Evolutionary conservation across 2,797 vertebrate species (phyloP), one percentile per base, ranked within the genome.

Genomic region (Telmatherina bonti): DNA sequence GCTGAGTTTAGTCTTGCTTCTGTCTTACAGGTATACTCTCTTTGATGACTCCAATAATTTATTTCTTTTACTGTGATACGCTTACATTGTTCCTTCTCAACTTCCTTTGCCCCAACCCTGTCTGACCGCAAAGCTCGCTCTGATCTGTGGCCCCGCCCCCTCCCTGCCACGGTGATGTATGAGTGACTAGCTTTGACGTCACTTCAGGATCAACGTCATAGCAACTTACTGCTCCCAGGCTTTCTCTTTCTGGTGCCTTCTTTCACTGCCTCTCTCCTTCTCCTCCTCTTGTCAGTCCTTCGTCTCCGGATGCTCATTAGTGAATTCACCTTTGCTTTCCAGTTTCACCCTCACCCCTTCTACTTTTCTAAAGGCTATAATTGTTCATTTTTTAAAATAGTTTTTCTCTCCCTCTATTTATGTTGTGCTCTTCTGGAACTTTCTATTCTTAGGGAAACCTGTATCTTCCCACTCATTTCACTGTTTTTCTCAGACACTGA

Each of bases 181-280:
- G 84, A 88, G 83, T 78, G 88, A 85, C 74, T 84, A 54, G 66
- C 81, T 84, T 83, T 92, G 92, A 93, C 90, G 91, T 94, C 91
- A 93, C 73, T 73, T 62, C 62, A 38, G 71, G 78, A 67, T 76
- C 36, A 66, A 86, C 89, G 84, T 94, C 92, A 92, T 65, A 84
- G 85, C 86, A 79, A 70, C 87, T 83, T 84, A 68, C 20, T 57
- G 74, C 86, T 91, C 79, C 57, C 83, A 80, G 76, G 70, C 85
- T 89, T 51, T 68, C 70, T 79, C 69, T 82, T 66, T 85, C 70
- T 84, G 33, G 73, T 67, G 58, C 74, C 74, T 81, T 85, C 64
- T 85, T 74, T 80, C 67, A 18, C 36, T 36, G 72, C 76, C 62
- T 82, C 76, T 68, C 58, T 64, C 63, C 58, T 45, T 22, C 63